A percentile compares a stretch with the other conserved stretches of the same genome.
Conservation (phyloP, 1,140 invertebrate species). For the Drosophila kikkawai region DNA sequence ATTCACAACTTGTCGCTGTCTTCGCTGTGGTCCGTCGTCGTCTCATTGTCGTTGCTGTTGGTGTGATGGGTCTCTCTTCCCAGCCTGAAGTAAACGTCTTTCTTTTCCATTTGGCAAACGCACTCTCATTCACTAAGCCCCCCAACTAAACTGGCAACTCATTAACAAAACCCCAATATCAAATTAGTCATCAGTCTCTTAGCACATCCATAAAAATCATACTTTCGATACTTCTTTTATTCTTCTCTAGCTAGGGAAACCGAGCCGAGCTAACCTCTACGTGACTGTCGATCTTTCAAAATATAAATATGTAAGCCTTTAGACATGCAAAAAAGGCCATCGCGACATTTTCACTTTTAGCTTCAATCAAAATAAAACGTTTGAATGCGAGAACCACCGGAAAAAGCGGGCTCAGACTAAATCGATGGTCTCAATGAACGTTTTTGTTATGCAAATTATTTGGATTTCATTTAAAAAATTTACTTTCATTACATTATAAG, state of each 20-base stretch:
- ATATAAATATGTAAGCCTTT: constrained; percentile 42
- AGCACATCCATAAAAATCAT: constrained; percentile 40
- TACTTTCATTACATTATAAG: constrained; percentile 75
- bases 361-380: constrained; percentile 25
- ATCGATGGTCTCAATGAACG: constrained; percentile 34
- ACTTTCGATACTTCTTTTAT: constrained; percentile 57
- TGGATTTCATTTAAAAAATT: constrained; percentile 74
- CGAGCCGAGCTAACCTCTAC: constrained; percentile 28
- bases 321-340: constrained; percentile 76
- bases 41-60: constrained; percentile 20
- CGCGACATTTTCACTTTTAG: constrained; percentile 73
- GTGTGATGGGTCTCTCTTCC: constrained; percentile 16
- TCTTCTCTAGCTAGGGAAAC: constrained; percentile 24
- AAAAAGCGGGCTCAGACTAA: constrained; percentile 17
- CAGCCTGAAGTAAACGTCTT: constrained; percentile 45
- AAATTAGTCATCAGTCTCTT: constrained; percentile 52
- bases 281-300: constrained; percentile 35
- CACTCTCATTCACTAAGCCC: constrained; percentile 1
- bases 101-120: constrained; percentile 63
- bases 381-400: constrained; percentile 45
- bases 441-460: constrained; percentile 69
- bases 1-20: constrained; percentile 71
- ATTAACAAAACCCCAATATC: constrained; percentile 36
- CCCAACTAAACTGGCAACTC: constrained; percentile 24
- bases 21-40: constrained; percentile 26